Base-by-base conservation (phyloP, 2,113 vertebrate genomes). In the Erythrolamprus reginae region DNA sequence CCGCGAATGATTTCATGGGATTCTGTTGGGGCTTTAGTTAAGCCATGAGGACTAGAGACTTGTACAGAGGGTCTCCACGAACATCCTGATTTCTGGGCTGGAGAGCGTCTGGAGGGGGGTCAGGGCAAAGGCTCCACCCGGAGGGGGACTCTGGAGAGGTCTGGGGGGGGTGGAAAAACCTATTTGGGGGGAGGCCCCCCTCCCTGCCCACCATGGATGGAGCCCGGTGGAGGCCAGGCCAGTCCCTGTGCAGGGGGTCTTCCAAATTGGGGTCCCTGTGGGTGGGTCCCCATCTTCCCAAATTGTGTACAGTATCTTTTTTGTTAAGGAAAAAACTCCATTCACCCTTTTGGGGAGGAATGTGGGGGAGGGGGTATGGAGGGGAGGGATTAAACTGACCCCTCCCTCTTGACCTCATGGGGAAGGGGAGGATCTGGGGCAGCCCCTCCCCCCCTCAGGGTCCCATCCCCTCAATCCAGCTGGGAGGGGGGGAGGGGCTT, bases 401-500 rank as follows among this genome's bases (percentile, higher is more conserved):
- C 0, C 45, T n/a, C 33, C 65, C 65, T 21, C 6, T 42, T 77
- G 70, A 33, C 33, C 17, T 4, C 33, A 8, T 8, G 51, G 3
- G 24, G 55, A 13, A 2, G n/a, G 65, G 13, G 3, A 45, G 45
- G 45, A 45, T 45, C 19, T 38, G 33, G 70, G 7, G 33, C 33
- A 38, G 2, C 70, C 33, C 65, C 70, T 38, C 52, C 70, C 53
- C 70, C 45, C 47, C 47, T 38, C 28, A 21, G 51, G 84, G n/a
- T 87, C 82, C 33, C 85, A 86, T 90, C 86, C 89, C 89, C 28
- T 61, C 38, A 86, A 61, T 90, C 84, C 23, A 61, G 23, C 47
- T 10, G 26, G 2, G 42, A 17, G 45, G 55, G 45, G 8, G 1
- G 13, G n/a, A n/a, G 5, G 48, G 10, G 21, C 8, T 17, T 17